Conservation (phyloP, 2,888 invertebrate genomes). For the Cosmia pyralina region DNA sequence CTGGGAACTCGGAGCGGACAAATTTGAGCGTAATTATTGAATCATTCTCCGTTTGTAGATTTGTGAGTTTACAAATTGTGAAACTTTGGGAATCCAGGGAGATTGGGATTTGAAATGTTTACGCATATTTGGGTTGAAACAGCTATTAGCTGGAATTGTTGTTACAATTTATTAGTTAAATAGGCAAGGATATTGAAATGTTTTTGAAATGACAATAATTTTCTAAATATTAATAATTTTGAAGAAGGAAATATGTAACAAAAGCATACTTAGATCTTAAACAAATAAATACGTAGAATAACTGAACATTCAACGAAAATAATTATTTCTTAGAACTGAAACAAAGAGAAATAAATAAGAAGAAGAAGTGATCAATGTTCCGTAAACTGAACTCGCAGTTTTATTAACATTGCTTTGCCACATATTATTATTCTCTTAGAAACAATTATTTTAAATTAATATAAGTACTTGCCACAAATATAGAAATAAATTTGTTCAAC, state of each 20-base stretch:
- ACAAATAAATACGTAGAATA: not conserved
- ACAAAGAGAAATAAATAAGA: not conserved
- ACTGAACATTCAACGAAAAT: not conserved
- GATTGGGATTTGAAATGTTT: conserved; percentile 53
- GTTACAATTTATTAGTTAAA: conserved; percentile 15
- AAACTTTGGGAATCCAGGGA: conserved; percentile 47
- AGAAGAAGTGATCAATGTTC: not conserved
- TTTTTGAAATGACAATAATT: conserved; percentile 1
- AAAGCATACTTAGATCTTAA: not conserved
- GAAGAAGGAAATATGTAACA: not conserved
- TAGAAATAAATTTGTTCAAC: no score
- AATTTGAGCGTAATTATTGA: conserved; percentile 76
- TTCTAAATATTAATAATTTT: not conserved
- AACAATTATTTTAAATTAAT: not conserved
- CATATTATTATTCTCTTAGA: not conserved
- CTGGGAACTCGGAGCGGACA: conserved; percentile 61
- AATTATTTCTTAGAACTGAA: not conserved
- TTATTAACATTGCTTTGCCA: not conserved
- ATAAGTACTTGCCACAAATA: no score
- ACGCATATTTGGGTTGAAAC: conserved; percentile 39
- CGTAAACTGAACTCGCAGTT: not conserved
- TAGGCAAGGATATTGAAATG: conserved; percentile 5
- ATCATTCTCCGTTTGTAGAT: conserved; percentile 72
- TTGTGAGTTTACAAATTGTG: conserved; percentile 54
- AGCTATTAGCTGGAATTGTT: conserved; percentile 28